Conservation (phyloP, 2,113 vertebrate species). For the Chlorocebus sabaeus region DNA sequence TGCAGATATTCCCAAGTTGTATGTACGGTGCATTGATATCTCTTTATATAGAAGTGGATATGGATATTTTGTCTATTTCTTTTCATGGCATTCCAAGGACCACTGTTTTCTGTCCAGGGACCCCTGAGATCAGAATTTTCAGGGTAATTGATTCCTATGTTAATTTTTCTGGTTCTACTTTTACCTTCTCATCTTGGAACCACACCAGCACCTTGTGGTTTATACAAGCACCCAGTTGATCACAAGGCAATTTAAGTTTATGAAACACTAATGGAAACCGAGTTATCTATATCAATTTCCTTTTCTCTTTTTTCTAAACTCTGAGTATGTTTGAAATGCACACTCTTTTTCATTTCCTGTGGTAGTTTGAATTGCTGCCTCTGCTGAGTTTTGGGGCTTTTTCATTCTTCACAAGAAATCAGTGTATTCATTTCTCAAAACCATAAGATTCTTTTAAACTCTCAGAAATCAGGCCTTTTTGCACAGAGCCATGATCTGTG, state of each 20-base stretch:
- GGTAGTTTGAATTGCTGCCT: not conserved
- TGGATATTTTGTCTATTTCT: not conserved
- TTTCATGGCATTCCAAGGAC: not conserved
- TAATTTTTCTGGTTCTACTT: not conserved
- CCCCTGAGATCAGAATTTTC: not conserved
- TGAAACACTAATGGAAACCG: not conserved
- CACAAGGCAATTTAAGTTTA: not conserved
- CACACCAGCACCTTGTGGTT: not conserved
- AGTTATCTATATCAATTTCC: not conserved
- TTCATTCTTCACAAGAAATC: not conserved
- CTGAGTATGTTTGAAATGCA: not conserved
- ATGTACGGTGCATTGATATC: not conserved
- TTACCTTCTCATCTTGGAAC: not conserved
- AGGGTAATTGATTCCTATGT: not conserved
- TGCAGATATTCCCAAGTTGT: not conserved
- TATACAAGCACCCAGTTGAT: not conserved
- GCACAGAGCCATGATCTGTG: not conserved
- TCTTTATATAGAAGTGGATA: not conserved
- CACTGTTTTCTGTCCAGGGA: not conserved
- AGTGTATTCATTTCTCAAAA: slow-evolving; percentile 9
- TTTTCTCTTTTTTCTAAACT: not conserved
- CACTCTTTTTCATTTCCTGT: not conserved
- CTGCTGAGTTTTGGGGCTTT: not conserved
- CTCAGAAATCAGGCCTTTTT: not conserved
- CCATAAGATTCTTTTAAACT: not conserved